A percentile compares a stretch with the other conserved stretches of the same genome.
phyloP scores from a whole-genome alignment of 2,797 vertebrate genomes.

The Toxotes lorentzi region DNA sequence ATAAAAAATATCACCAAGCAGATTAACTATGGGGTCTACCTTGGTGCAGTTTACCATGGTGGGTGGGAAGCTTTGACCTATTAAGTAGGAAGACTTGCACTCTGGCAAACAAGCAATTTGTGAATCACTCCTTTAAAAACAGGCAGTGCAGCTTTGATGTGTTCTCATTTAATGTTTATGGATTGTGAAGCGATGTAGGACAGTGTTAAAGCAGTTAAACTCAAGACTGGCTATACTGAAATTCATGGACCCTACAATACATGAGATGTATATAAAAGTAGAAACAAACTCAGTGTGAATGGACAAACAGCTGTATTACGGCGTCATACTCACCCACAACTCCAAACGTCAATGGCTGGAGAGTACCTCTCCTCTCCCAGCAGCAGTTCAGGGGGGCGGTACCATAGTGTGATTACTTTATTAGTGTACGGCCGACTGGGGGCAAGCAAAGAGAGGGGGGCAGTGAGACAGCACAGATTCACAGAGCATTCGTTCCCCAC shows the following conservation, averaged over 20 bases:
- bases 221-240: no score
- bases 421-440: constrained; percentile 98
- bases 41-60: neutral
- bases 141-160: no score
- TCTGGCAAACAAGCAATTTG: no score
- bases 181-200: neutral
- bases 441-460: constrained; percentile 2
- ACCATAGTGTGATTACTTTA: constrained; percentile 99
- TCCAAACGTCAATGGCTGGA: constrained; percentile 99
- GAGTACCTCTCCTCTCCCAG: constrained; percentile 91
- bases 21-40: neutral
- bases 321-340: constrained; percentile 92
- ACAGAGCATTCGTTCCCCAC: neutral
- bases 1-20: constrained; percentile 10
- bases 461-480: neutral
- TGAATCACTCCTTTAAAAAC: no score
- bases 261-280: neutral
- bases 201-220: neutral
- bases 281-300: neutral
- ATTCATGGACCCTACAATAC: neutral
- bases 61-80: neutral
- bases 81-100: neutral
- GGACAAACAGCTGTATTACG: neutral
- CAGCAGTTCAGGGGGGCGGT: constrained; percentile 93
- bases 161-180: no score